phyloP scores from a whole-genome alignment of 2,113 vertebrate species.

The Sterrhoptilus dennistouni region DNA sequence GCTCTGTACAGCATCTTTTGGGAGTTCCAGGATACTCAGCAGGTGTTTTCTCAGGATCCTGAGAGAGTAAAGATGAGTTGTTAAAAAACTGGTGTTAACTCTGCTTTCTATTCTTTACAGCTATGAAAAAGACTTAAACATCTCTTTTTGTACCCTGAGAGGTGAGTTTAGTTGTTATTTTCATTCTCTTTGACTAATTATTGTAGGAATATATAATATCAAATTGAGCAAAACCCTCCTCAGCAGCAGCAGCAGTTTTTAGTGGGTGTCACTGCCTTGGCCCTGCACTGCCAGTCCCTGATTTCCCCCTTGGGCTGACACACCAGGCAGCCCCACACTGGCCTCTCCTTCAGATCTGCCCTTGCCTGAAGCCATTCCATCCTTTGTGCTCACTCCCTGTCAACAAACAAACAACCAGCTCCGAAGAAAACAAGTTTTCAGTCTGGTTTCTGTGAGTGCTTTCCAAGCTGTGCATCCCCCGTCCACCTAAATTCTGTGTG shows the following conservation, averaged over 20 bases:
- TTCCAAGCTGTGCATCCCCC: neutral
- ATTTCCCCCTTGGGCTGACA: neutral
- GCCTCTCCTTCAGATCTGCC: neutral
- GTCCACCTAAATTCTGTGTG: fast-evolving
- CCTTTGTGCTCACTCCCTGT: neutral
- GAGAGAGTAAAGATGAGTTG: neutral
- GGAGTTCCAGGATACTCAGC: neutral
- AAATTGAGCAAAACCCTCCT: neutral
- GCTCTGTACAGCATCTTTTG: neutral
- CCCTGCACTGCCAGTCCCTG: neutral
- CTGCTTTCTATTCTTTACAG: neutral
- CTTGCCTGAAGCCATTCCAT: neutral
- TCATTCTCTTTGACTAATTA: neutral
- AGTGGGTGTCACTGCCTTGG: neutral
- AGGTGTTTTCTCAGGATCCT: neutral
- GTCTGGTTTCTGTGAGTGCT: neutral
- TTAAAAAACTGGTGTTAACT: neutral
- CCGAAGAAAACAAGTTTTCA: neutral
- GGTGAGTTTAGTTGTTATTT: neutral
- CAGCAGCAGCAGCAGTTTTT: neutral
- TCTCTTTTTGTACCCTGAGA: neutral
- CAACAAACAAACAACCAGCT: neutral
- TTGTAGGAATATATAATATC: neutral
- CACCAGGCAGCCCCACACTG: neutral
- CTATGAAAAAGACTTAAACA: neutral